A percentile compares a stretch with the other conserved stretches of the same genome.
Conservation (phyloP, 2,797 vertebrate species). For the Labroides dimidiatus region DNA sequence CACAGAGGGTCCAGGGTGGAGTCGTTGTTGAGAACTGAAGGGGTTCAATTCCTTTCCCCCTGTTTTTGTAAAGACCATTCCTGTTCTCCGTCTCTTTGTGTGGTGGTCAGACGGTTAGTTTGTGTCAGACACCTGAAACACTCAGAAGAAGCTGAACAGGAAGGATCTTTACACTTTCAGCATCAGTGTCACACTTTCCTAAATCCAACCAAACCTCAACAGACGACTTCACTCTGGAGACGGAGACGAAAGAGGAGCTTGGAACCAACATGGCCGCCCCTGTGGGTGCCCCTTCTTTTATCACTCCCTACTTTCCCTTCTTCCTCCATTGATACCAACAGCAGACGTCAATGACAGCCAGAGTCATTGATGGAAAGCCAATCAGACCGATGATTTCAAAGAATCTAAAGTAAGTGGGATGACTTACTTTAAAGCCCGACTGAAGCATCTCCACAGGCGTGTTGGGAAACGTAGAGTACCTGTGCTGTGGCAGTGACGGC, state of each 20-base stretch:
- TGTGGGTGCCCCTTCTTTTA: constrained; percentile 78
- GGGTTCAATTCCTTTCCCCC: not conserved
- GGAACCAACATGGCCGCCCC: constrained; percentile 85
- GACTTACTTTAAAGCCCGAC: constrained; percentile 64
- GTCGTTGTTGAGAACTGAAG: constrained; percentile 47
- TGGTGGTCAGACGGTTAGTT: constrained; percentile 27
- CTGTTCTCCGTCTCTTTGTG: constrained; percentile 29
- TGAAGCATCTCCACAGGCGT: constrained; percentile 77
- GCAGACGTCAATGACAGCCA: constrained; percentile 79
- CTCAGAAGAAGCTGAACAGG: not conserved
- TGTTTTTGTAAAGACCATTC: constrained; percentile 25
- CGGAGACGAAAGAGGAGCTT: constrained; percentile 70
- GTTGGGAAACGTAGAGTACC: constrained; percentile 68
- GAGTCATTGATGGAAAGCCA: constrained; percentile 82
- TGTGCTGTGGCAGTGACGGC: constrained; percentile 55
- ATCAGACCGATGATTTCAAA: constrained; percentile 71
- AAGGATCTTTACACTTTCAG: constrained; percentile 39
- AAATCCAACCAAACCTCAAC: constrained; percentile 40
- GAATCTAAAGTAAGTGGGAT: constrained; percentile 71
- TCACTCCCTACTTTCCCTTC: constrained; percentile 65
- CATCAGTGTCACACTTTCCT: constrained; percentile 1
- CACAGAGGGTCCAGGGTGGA: constrained; percentile 34
- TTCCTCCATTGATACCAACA: constrained; percentile 73
- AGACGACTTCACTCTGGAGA: constrained; percentile 53
- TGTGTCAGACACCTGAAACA: constrained; percentile 12